These are phyloP conservation scores for Rhodophaea formosa DNA, from an alignment of 2,888 invertebrate genomes.

Conservation along the genomic window DNA sequence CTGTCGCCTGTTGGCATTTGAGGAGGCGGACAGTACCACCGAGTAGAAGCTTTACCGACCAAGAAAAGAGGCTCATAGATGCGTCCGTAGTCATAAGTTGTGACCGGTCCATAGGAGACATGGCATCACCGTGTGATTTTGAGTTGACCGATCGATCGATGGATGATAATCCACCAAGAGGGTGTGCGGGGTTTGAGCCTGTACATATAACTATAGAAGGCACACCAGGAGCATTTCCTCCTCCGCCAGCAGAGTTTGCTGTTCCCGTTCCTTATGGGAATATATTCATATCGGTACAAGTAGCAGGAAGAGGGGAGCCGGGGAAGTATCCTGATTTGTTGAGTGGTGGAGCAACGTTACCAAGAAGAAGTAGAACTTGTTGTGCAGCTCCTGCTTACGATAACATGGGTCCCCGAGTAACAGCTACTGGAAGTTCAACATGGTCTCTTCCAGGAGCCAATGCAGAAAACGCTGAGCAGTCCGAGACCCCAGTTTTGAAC, in stretches of 20 bases:
- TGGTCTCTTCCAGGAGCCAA: constrained; percentile 87
- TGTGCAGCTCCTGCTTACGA: constrained; percentile 88
- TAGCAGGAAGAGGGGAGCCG: constrained; percentile 75
- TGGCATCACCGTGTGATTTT: constrained; percentile 79
- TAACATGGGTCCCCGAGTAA: constrained; percentile 94
- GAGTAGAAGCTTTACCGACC: constrained; percentile 89
- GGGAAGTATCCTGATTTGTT: constrained; percentile 88
- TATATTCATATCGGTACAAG: constrained; percentile 93
- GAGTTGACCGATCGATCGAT: constrained; percentile 71
- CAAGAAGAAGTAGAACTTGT: constrained; percentile 71
- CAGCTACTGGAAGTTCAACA: constrained; percentile 91
- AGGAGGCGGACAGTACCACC: constrained; percentile 86
- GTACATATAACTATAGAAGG: constrained; percentile 84
- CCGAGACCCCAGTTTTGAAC: constrained; percentile 69
- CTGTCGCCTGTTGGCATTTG: constrained; percentile 82
- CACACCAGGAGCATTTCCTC: constrained; percentile 72
- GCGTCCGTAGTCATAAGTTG: constrained; percentile 85
- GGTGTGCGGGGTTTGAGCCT: constrained; percentile 79
- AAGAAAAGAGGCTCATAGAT: constrained; percentile 92
- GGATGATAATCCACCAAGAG: constrained; percentile 68
- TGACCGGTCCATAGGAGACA: constrained; percentile 84
- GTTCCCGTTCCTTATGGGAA: constrained; percentile 83
- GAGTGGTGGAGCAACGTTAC: constrained; percentile 71
- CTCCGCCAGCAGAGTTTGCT: constrained; percentile 80
- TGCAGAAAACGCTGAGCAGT: constrained; percentile 57